Percentiles rank a stretch among this genome's conserved stretches.
These are phyloP conservation scores for Engystomops pustulosus DNA, from an alignment of 2,113 vertebrate species.

Conservation along the genomic window DNA sequence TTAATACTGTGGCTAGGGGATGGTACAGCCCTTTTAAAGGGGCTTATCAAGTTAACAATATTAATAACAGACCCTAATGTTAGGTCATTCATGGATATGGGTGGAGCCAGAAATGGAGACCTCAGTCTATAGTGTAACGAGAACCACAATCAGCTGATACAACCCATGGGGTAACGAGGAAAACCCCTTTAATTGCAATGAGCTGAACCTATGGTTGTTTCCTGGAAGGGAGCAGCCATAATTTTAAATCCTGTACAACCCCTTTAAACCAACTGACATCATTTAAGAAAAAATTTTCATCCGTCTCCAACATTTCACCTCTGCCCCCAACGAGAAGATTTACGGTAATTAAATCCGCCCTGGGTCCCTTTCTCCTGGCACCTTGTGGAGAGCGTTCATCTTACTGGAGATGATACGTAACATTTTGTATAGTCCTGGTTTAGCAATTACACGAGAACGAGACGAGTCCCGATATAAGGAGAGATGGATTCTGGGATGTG, in stretches of 20 bases:
- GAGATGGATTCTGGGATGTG: slow-evolving; percentile 26
- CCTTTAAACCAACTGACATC: background rate
- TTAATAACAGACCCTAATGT: no score
- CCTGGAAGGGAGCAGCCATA: background rate
- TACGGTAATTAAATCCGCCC: slow-evolving; percentile 48
- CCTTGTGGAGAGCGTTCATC: slow-evolving; percentile 37
- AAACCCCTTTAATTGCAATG: no score
- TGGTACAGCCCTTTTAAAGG: no score
- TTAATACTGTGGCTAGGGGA: no score
- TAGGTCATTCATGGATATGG: no score
- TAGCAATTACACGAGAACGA: slow-evolving; percentile 42
- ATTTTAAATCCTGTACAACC: background rate
- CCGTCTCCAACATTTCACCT: slow-evolving; percentile 25
- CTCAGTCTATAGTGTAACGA: no score
- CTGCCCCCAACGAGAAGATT: slow-evolving; percentile 18
- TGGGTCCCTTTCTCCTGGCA: slow-evolving; percentile 4
- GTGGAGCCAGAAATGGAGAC: no score
- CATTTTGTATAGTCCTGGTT: slow-evolving; percentile 39
- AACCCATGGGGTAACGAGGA: no score
- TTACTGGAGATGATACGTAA: slow-evolving; percentile 32
- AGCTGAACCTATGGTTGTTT: no score
- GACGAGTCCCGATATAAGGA: slow-evolving; percentile 42
- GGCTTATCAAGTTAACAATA: no score
- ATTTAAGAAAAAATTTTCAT: background rate
- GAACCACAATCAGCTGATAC: no score